Conservation (phyloP, 2,797 vertebrate genomes). For the Huso huso region DNA sequence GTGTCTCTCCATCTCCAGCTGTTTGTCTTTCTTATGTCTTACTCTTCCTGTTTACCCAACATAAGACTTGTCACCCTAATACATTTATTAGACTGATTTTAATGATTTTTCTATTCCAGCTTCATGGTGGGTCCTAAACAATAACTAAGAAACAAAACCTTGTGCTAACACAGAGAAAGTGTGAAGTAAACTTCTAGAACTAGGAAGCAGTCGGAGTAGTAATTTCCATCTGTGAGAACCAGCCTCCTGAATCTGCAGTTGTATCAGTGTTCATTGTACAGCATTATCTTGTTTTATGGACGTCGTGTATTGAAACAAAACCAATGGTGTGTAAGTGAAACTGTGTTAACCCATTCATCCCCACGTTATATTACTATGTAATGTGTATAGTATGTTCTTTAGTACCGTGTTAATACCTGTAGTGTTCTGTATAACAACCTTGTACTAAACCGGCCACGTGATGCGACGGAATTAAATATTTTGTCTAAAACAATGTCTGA, state of each 20-base stretch:
- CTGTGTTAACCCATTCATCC: too few relatives aligned
- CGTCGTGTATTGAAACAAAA: too few relatives aligned
- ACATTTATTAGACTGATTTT: not conserved
- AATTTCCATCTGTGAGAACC: not conserved
- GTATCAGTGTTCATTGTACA: conserved; percentile 30
- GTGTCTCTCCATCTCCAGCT: too few relatives aligned
- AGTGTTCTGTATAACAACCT: conserved; percentile 14
- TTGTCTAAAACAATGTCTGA: too few relatives aligned
- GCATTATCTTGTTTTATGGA: conserved; percentile 41
- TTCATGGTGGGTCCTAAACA: conserved; percentile 79
- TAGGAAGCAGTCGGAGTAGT: conserved; percentile 4
- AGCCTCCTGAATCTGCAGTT: not conserved
- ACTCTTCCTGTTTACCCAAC: too few relatives aligned
- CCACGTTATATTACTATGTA: not conserved
- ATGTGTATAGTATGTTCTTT: conserved; percentile 13
- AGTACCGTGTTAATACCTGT: conserved; percentile 18
- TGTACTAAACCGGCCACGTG: conserved; percentile 22
- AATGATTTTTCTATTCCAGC: conserved; percentile 53
- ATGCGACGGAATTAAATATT: not conserved
- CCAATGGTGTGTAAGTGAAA: too few relatives aligned
- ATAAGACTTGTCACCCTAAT: too few relatives aligned
- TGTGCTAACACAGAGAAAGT: too few relatives aligned
- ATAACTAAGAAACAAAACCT: conserved; percentile 53
- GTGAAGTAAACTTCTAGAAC: too few relatives aligned
- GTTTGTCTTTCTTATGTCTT: too few relatives aligned